These are phyloP conservation scores for Bombylius discolor DNA, from an alignment of 2,888 invertebrate genomes.

Conservation along the genomic window DNA sequence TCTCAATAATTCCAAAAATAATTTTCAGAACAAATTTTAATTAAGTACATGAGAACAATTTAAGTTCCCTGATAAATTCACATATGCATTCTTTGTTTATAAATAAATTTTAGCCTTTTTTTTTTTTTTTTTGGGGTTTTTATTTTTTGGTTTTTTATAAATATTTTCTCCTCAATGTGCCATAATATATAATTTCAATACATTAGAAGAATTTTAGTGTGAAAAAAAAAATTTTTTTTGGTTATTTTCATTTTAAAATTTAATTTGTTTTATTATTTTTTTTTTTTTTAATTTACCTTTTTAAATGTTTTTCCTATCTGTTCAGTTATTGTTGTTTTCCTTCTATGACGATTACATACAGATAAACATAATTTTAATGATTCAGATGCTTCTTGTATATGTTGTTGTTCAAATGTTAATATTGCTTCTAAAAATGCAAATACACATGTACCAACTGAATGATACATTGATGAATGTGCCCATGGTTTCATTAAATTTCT, in stretches of 20 bases:
- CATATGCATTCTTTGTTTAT: too few species aligned
- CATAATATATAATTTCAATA: neutral
- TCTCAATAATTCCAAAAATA: too few species aligned
- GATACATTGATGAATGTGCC: slow-evolving; percentile 78
- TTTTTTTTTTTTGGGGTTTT: too few species aligned
- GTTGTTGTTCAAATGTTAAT: slow-evolving; percentile 75
- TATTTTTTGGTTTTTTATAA: too few species aligned
- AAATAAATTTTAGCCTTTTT: too few species aligned
- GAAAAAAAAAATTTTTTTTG: neutral
- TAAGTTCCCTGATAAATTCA: too few species aligned
- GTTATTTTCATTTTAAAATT: neutral
- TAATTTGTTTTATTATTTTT: too few species aligned
- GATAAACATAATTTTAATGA: slow-evolving; percentile 63
- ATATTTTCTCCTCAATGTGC: neutral
- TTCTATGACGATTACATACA: slow-evolving; percentile 52
- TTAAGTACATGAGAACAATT: too few species aligned
- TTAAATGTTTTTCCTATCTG: slow-evolving; percentile 70
- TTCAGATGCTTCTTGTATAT: slow-evolving; percentile 59
- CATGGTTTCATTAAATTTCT: slow-evolving; percentile 64
- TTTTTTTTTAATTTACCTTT: slow-evolving; percentile 28
- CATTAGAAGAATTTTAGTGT: neutral
- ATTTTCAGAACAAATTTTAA: too few species aligned
- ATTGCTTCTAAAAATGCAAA: slow-evolving; percentile 86
- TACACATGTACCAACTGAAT: slow-evolving; percentile 77
- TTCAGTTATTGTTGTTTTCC: slow-evolving; percentile 52